A percentile compares a stretch with the other conserved stretches of the same genome.
Conservation (phyloP, 2,113 vertebrate genomes). For the Amphiprion percula region DNA sequence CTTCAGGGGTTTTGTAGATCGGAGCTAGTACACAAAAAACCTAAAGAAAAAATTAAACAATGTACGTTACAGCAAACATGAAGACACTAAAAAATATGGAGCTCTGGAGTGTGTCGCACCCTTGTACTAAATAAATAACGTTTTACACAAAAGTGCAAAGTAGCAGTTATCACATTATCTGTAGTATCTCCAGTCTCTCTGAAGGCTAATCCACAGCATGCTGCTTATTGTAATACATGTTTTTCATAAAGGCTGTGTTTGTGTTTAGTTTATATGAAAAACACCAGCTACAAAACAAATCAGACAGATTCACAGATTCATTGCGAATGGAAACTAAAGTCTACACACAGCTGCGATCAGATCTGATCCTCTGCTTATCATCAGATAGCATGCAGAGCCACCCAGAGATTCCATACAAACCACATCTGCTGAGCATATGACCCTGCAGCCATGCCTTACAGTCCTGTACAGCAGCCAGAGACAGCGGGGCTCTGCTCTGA, state of each 20-base stretch:
- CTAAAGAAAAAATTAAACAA: too few species aligned
- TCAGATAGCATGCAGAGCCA: constrained; percentile 70
- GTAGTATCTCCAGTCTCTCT: constrained; percentile 15
- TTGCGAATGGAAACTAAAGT: constrained; percentile 64
- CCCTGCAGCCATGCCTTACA: constrained; percentile 47
- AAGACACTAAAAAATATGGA: not conserved
- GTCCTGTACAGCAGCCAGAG: constrained; percentile 38
- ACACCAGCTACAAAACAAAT: constrained; percentile 54
- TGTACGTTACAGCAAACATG: too few species aligned
- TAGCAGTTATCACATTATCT: not conserved
- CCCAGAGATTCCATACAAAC: constrained; percentile 69
- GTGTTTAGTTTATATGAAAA: constrained; percentile 37
- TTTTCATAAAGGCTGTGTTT: constrained; percentile 35
- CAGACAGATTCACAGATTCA: constrained; percentile 63
- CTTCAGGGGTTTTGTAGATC: too few species aligned
- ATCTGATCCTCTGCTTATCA: constrained; percentile 69
- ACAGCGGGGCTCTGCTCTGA: constrained; percentile 32
- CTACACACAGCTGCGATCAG: constrained; percentile 51
- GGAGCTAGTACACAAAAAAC: too few species aligned
- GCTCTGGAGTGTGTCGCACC: too few species aligned
- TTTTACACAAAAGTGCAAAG: not conserved
- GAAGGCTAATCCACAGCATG: constrained; percentile 20
- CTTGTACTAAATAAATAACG: constrained; percentile 2
- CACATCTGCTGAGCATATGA: constrained; percentile 80
- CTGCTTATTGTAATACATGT: not conserved